Evolutionary conservation across 2,797 vertebrate genomes (phyloP).

Genomic region (Nothura maculosa): DNA sequence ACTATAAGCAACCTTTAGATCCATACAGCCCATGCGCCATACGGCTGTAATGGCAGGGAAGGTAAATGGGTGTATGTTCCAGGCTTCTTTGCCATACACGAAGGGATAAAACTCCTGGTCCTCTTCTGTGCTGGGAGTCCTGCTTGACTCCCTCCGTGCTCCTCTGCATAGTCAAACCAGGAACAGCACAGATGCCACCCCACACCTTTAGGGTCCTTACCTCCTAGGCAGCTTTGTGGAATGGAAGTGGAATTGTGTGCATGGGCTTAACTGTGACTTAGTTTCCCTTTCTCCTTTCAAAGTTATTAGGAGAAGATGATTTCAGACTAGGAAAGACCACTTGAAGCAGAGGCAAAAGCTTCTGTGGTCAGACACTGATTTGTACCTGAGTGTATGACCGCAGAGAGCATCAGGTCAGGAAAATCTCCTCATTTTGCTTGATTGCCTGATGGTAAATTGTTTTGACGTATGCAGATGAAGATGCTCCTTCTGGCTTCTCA

Average conservation of each 20-base stretch:
- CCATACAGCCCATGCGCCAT: fast-evolving
- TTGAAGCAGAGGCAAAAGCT: neutral
- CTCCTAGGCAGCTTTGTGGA: neutral
- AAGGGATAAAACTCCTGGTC: neutral
- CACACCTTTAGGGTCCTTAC: neutral
- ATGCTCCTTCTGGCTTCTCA: slow-evolving; percentile 3
- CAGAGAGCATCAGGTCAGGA: neutral
- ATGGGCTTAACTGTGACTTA: neutral
- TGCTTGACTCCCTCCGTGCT: neutral
- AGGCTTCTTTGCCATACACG: neutral
- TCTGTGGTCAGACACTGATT: neutral
- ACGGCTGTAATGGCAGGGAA: neutral
- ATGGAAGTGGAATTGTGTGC: neutral
- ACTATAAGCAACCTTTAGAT: neutral
- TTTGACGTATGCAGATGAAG: neutral
- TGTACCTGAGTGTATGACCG: neutral
- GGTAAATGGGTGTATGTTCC: neutral
- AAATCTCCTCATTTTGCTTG: neutral
- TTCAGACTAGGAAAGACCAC: neutral
- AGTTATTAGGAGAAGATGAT: neutral
- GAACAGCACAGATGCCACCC: neutral
- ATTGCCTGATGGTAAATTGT: neutral
- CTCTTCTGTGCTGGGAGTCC: neutral
- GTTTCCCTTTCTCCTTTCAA: neutral
- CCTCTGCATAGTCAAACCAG: neutral